Percentiles rank a stretch among this genome's conserved stretches.
Conservation (phyloP, 2,888 invertebrate species). For the Copidosoma aretas region DNA sequence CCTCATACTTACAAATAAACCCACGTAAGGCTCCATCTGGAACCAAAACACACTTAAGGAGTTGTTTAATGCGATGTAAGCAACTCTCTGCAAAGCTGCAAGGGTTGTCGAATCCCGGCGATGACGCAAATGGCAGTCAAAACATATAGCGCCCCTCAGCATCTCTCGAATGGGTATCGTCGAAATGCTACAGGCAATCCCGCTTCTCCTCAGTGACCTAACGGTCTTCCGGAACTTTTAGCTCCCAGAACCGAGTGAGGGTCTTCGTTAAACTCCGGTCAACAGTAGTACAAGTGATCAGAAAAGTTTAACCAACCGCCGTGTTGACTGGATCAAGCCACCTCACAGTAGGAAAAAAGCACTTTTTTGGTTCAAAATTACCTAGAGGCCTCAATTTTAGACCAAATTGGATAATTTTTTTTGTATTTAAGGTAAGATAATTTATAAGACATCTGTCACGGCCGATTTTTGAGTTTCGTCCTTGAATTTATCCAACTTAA, state of each 20-base stretch:
- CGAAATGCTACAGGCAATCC: not conserved
- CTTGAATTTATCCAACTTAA: too few relatives aligned
- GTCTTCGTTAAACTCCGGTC: not conserved
- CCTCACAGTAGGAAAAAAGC: too few relatives aligned
- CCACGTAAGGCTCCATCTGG: not conserved
- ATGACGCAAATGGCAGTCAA: not conserved
- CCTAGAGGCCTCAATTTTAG: too few relatives aligned
- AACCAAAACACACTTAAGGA: not conserved
- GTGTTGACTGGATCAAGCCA: too few relatives aligned
- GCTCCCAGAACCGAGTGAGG: conserved; percentile 8
- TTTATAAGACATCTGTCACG: too few relatives aligned
- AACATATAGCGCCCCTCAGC: conserved; percentile 2
- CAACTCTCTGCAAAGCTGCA: not conserved
- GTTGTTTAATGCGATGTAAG: not conserved
- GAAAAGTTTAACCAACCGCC: too few relatives aligned
- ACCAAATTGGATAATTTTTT: too few relatives aligned
- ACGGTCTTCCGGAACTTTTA: not conserved
- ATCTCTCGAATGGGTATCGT: not conserved
- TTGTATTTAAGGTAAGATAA: too few relatives aligned
- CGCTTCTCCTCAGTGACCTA: not conserved
- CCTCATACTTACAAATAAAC: conserved; percentile 12
- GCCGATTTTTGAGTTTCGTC: too few relatives aligned
- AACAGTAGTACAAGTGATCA: not conserved
- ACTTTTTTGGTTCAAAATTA: too few relatives aligned
- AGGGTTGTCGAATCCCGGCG: not conserved